Percentiles rank a stretch among this genome's conserved stretches.
phyloP scores from a whole-genome alignment of 1,140 invertebrate genomes.

The Zophobas morio region DNA sequence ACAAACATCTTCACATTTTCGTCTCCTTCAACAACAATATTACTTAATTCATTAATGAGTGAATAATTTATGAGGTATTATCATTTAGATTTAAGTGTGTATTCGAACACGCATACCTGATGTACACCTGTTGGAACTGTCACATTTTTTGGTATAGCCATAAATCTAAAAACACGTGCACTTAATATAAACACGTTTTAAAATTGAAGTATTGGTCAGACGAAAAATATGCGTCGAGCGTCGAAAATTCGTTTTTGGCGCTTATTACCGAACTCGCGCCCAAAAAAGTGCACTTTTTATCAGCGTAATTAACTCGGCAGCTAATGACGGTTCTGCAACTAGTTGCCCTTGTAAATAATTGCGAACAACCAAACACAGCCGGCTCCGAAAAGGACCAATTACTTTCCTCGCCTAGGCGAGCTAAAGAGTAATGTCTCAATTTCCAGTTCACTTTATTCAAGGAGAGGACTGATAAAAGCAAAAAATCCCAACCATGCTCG shows the following conservation, averaged over 20 bases:
- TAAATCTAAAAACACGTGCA: not conserved
- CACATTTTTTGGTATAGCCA: too few relatives aligned
- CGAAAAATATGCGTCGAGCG: not conserved
- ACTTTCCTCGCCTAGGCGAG: not conserved
- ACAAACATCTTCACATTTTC: too few relatives aligned
- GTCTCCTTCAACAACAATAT: too few relatives aligned
- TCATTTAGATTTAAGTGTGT: too few relatives aligned
- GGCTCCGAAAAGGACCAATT: slow-evolving; percentile 5
- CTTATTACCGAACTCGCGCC: too few relatives aligned
- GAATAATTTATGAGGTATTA: too few relatives aligned
- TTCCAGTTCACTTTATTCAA: not conserved
- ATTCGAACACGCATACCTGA: too few relatives aligned
- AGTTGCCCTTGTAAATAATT: slow-evolving; percentile 40
- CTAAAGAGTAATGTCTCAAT: slow-evolving; percentile 18
- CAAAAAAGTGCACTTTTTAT: too few relatives aligned
- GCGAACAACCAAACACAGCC: not conserved
- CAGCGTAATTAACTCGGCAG: too few relatives aligned
- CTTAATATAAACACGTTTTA: not conserved
- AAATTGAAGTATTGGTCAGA: not conserved
- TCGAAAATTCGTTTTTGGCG: too few relatives aligned
- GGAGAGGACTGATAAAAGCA: not conserved
- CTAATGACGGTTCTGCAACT: slow-evolving; percentile 17
- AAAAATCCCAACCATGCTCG: slow-evolving; percentile 15
- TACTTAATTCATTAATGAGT: too few relatives aligned
- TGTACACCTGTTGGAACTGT: too few relatives aligned